Evolutionary conservation across 2,113 vertebrate species (phyloP).

Genomic region (Platichthys flesus): DNA sequence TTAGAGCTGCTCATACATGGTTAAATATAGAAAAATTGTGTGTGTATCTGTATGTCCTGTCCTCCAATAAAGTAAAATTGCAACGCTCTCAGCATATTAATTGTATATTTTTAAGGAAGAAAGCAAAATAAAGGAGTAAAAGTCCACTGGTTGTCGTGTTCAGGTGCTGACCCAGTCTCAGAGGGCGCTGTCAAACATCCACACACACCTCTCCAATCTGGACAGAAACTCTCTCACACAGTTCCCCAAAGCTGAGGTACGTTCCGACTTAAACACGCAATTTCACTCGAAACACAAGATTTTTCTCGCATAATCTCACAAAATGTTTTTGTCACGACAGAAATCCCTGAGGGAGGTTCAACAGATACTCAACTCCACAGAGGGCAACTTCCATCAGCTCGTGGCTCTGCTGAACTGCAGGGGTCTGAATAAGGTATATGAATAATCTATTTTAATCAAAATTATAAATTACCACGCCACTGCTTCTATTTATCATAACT

Average conservation of each 20-base stretch:
- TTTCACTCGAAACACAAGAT: background rate
- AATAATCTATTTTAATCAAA: background rate
- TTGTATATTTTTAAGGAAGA: no score
- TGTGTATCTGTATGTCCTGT: no score
- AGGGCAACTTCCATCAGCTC: conserved; percentile 91
- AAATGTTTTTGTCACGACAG: conserved; percentile 63
- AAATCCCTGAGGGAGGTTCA: conserved; percentile 88
- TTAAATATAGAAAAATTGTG: no score
- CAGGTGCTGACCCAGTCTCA: conserved; percentile 91
- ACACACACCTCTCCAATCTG: conserved; percentile 88
- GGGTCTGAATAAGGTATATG: conserved; percentile 88
- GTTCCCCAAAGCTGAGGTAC: conserved; percentile 88
- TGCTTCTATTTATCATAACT: background rate
- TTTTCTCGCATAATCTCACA: background rate
- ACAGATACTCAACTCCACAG: conserved; percentile 89
- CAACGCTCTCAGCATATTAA: no score
- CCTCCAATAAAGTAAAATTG: no score
- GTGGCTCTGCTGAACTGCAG: conserved; percentile 91
- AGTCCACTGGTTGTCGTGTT: conserved; percentile 41
- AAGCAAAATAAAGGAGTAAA: no score
- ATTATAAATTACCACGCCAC: background rate
- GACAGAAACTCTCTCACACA: conserved; percentile 88
- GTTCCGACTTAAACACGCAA: background rate
- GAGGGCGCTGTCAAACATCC: conserved; percentile 89
- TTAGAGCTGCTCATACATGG: no score